A percentile compares a stretch with the other conserved stretches of the same genome.
Evolutionary conservation across 2,888 invertebrate genomes (phyloP).

Genomic region (Xanthia togata): DNA sequence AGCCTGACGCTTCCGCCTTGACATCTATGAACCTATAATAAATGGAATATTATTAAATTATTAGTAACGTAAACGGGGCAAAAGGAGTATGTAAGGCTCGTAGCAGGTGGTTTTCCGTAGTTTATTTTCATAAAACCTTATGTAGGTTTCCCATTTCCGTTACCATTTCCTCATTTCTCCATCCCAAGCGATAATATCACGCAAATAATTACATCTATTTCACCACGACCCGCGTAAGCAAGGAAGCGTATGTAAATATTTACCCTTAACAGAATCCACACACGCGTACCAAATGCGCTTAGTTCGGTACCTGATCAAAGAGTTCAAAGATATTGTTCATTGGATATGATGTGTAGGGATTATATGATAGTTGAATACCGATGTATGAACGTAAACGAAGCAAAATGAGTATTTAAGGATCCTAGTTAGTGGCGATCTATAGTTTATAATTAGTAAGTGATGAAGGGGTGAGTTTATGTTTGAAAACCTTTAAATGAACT

Average conservation of each 20-base stretch:
- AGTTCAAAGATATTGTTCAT: conserved; percentile 10
- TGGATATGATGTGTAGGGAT: conserved; percentile 27
- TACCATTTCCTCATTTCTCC: too few relatives aligned
- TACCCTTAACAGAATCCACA: neutral
- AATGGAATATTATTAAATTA: too few relatives aligned
- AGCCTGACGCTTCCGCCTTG: too few relatives aligned
- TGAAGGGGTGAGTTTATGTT: neutral
- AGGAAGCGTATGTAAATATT: conserved; percentile 15
- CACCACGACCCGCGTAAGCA: neutral
- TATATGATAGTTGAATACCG: neutral
- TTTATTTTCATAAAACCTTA: too few relatives aligned
- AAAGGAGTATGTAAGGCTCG: too few relatives aligned
- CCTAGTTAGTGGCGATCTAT: neutral
- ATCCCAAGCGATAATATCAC: neutral
- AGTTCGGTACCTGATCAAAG: conserved; percentile 36
- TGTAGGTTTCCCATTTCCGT: too few relatives aligned
- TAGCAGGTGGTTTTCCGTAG: too few relatives aligned
- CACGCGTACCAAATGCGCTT: conserved; percentile 13
- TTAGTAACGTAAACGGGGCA: too few relatives aligned
- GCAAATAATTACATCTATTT: conserved; percentile 2
- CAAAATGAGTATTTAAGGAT: neutral
- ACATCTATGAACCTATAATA: too few relatives aligned
- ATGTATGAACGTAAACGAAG: neutral
- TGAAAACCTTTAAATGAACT: too few relatives aligned
- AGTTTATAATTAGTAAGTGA: neutral